phyloP scores from a whole-genome alignment of 2,888 invertebrate genomes.

The Anarsia innoxiella region DNA sequence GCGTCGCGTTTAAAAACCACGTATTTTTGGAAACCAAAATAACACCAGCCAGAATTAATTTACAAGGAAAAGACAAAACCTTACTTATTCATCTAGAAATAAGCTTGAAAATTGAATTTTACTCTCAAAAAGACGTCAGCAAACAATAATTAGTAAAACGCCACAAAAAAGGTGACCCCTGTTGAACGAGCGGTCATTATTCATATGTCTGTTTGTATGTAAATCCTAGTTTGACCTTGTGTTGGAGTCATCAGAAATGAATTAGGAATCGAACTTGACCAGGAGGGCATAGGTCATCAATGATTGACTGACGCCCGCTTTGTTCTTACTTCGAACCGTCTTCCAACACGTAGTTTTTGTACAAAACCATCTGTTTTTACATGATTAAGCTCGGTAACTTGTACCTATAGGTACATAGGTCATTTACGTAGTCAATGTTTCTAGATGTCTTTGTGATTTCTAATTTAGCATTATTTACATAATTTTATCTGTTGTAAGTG shows the following conservation, averaged over 20 bases:
- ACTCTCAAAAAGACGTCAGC: background rate
- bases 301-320: background rate
- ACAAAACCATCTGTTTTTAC: background rate
- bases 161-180: slow-evolving; percentile 52
- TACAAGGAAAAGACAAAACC: too few relatives aligned
- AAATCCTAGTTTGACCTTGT: slow-evolving; percentile 33
- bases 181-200: slow-evolving; percentile 54
- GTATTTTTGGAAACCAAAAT: too few relatives aligned
- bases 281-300: slow-evolving; percentile 37
- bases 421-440: too few relatives aligned
- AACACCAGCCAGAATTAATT: too few relatives aligned
- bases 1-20: too few relatives aligned
- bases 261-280: slow-evolving; percentile 69
- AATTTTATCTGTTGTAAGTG: background rate
- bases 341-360: slow-evolving; percentile 46
- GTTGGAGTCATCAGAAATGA: slow-evolving; percentile 52
- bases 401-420: too few relatives aligned
- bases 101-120: too few relatives aligned
- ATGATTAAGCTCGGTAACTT: background rate
- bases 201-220: slow-evolving; percentile 28
- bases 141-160: slow-evolving; percentile 17
- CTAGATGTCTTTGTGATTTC: too few relatives aligned
- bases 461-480: too few relatives aligned
- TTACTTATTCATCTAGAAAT: too few relatives aligned
- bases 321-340: slow-evolving; percentile 17